These are phyloP conservation scores for Metalampra italica DNA, from an alignment of 2,888 invertebrate genomes.

Conservation along the genomic window DNA sequence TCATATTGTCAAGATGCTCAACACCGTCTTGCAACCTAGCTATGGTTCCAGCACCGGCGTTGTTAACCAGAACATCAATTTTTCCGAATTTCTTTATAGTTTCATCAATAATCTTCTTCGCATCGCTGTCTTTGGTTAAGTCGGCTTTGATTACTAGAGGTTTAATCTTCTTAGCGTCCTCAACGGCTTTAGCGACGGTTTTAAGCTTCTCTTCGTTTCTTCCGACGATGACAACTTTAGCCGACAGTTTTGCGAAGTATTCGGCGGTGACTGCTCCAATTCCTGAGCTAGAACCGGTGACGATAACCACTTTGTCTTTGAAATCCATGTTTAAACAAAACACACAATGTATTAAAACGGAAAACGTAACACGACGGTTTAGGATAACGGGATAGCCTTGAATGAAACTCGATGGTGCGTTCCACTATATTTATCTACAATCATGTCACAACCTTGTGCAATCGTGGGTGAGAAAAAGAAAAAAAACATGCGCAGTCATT, in stretches of 20 bases:
- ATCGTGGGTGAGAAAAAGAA: too few relatives aligned
- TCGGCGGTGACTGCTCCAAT: conserved; percentile 21
- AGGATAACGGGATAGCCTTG: too few relatives aligned
- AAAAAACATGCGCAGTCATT: too few relatives aligned
- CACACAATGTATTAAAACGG: not conserved
- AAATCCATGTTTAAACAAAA: conserved; percentile 5
- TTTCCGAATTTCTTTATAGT: conserved; percentile 17
- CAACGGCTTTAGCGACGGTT: conserved; percentile 11
- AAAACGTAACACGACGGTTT: not conserved
- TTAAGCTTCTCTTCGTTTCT: conserved; percentile 16
- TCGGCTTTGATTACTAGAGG: conserved; percentile 14
- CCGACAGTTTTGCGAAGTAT: conserved; percentile 15
- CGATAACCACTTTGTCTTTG: conserved; percentile 10
- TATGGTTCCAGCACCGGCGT: conserved; percentile 17
- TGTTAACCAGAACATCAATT: conserved; percentile 23
- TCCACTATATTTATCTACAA: too few relatives aligned
- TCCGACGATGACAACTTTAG: conserved; percentile 18
- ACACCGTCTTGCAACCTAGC: conserved; percentile 11
- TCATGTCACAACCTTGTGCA: too few relatives aligned
- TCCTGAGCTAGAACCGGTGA: conserved; percentile 22
- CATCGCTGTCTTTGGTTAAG: conserved; percentile 15
- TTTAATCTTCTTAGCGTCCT: conserved; percentile 12
- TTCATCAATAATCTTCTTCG: conserved; percentile 16
- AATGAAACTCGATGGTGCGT: too few relatives aligned
- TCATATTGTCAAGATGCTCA: conserved; percentile 16